Evolutionary conservation across 1,140 invertebrate genomes (phyloP).

Genomic region (Ectropis grisescens): DNA sequence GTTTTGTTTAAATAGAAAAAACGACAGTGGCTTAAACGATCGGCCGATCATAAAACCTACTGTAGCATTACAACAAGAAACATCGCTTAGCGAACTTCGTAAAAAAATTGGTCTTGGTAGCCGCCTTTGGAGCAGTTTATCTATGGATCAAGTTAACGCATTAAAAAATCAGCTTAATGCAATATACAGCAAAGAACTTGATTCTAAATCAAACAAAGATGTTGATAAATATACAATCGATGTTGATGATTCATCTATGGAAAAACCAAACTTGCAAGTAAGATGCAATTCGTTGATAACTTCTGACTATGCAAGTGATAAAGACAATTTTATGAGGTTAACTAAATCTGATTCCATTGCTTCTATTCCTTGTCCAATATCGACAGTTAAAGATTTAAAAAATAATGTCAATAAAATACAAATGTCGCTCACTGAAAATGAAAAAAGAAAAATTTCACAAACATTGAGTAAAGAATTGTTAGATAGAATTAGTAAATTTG

Average conservation of each 20-base stretch:
- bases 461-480: conserved; percentile 80
- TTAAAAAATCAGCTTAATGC: conserved; percentile 86
- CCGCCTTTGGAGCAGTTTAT: conserved; percentile 86
- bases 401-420: conserved; percentile 63
- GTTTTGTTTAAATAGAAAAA: conserved; percentile 73
- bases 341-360: conserved; percentile 72
- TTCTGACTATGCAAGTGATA: conserved; percentile 21
- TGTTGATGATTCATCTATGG: conserved; percentile 62
- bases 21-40: conserved; percentile 26
- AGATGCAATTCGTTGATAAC: conserved; percentile 76
- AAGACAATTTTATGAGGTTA: conserved; percentile 31
- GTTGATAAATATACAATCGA: conserved; percentile 72
- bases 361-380: conserved; percentile 54
- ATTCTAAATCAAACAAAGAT: conserved; percentile 50
- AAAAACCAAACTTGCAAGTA: conserved; percentile 73
- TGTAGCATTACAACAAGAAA: conserved; percentile 25
- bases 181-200: conserved; percentile 79
- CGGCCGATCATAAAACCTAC: conserved; percentile 18
- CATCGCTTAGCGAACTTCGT: conserved; percentile 40
- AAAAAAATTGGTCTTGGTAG: conserved; percentile 77
- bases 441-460: conserved; percentile 80
- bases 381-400: conserved; percentile 60
- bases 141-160: conserved; percentile 86
- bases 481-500: conserved; percentile 72
- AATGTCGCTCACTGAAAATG: conserved; percentile 74